Conservation (phyloP, 2,113 vertebrate genomes). For the Papio anubis region DNA sequence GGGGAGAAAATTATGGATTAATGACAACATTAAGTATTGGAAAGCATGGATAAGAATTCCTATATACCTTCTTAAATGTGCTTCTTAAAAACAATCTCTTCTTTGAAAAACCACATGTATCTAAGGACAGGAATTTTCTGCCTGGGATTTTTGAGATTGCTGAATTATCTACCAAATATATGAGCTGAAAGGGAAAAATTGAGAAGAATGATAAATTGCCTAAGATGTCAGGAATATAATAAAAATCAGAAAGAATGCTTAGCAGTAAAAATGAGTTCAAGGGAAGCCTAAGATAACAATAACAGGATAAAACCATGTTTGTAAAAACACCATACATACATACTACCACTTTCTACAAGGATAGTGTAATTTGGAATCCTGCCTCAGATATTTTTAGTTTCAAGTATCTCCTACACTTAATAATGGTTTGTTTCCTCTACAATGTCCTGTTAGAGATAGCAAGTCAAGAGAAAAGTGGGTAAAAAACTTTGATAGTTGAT, state of each 20-base stretch:
- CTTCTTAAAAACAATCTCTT: neutral
- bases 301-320: neutral
- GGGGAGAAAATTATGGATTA: neutral
- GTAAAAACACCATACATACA: neutral
- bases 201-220: neutral
- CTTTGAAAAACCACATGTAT: neutral
- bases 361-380: conserved; percentile 30
- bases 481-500: neutral
- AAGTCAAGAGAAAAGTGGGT: neutral
- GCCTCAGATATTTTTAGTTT: conserved; percentile 12
- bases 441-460: neutral
- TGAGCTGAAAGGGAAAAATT: neutral
- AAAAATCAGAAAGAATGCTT: neutral
- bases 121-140: neutral
- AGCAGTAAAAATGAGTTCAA: conserved; percentile 18
- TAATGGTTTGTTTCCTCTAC: neutral
- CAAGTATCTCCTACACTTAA: neutral
- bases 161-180: neutral
- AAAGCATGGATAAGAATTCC: neutral
- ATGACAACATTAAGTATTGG: neutral
- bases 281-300: conserved; percentile 4
- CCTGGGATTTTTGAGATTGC: neutral
- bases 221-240: neutral
- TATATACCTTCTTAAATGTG: neutral
- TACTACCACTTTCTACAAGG: neutral